Evolutionary conservation across 2,888 invertebrate genomes (phyloP), one percentile per base, ranked within the genome.

Genomic region (Napeogenes sylphis): DNA sequence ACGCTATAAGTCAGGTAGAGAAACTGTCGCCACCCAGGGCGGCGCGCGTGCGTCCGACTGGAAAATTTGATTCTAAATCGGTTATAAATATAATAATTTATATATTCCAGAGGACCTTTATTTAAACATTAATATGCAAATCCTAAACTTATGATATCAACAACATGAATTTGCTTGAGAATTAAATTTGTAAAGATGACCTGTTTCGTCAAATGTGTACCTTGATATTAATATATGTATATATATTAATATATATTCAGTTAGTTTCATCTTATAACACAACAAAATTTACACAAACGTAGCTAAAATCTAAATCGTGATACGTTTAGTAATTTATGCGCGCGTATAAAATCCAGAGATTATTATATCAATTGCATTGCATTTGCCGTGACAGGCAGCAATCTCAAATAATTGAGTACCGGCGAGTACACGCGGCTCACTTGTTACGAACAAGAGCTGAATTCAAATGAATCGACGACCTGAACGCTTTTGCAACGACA

Each of bases 401-500:
- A 79, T 80, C 75, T 75, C 67, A 75, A 76, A 79, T 82, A 79
- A 84, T 84, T 83, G 82, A 76, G 73, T 70, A 70, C 69, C 69
- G 62, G 67, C 63, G 70, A 61, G 68, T 61, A 66, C 71, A 69
- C 68, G 70, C 60, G 63, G 69, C 61, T 64, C 62, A 63, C 67
- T 69, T 58, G 68, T 68, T 59, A 55, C 59, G 63, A 62, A 70
- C 70, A 65, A 67, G 70, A 68, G 61, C 60, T 64, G 75, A 73
- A 74, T 76, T 68, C 69, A 69, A 73, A 75, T 73, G 71, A 73
- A 68, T 65, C 70, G 51, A 51, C 51, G 51, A 51, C 51, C 51
- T 30, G 51, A 51, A 8, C 21, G 51, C 63, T 66, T 69, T 70
- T 68, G 64, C 66, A 65, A 66, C 61, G 55, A 65, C 55, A 70